Percentiles rank a stretch among this genome's conserved stretches.
phyloP scores from a whole-genome alignment of 2,797 vertebrate species.

The Acropternis orthonyx region DNA sequence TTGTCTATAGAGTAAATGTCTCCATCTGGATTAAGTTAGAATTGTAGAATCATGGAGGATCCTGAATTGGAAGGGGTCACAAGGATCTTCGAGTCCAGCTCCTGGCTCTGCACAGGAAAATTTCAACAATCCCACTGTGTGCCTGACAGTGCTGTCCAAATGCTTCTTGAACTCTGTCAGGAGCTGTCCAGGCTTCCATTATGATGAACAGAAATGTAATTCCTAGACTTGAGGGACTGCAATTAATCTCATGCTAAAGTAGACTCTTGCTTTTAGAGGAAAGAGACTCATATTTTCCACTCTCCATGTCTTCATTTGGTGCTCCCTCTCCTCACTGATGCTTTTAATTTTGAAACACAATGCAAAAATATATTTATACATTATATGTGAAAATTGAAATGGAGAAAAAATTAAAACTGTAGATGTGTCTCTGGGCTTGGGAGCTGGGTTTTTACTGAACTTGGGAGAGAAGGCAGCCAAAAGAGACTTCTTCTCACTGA shows the following conservation, averaged over 20 bases:
- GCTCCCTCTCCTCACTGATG: not conserved
- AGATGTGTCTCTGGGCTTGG: not conserved
- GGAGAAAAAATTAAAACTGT: not conserved
- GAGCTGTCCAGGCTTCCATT: not conserved
- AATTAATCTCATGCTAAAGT: not conserved
- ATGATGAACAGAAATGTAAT: not conserved
- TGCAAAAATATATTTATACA: not conserved
- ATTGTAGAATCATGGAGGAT: not conserved
- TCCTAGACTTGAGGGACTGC: not conserved
- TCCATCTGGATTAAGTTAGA: not conserved
- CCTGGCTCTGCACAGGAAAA: not conserved
- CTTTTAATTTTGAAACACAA: not conserved
- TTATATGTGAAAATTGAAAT: not conserved
- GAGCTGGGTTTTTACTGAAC: not conserved
- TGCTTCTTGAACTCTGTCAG: not conserved
- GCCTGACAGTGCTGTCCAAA: not conserved
- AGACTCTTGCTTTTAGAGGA: not conserved
- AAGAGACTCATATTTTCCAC: not conserved
- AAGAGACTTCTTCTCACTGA: not conserved
- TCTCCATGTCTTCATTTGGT: not conserved
- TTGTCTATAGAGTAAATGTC: not conserved
- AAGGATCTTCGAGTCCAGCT: rapidly evolving
- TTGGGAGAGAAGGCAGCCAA: not conserved
- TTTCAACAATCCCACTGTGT: not conserved
- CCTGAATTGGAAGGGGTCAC: not conserved